Conservation (phyloP, 1,140 invertebrate species). For the Caenorhabditis tropicalis region DNA sequence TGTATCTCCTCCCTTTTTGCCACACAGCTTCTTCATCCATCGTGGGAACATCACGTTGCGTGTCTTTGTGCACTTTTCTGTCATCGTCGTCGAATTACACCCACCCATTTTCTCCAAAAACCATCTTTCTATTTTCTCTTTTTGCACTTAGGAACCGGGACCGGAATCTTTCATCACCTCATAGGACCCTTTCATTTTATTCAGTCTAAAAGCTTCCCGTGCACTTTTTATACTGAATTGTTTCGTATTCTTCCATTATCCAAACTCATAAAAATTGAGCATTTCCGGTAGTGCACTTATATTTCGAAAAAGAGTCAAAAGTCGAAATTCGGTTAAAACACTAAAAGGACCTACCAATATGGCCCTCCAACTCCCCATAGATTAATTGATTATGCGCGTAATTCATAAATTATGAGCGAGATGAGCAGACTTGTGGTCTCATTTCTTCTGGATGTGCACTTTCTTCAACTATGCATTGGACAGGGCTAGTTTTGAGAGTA, state of each 20-base stretch:
- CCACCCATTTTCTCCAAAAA: neutral
- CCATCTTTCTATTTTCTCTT: neutral
- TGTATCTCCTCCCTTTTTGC: neutral
- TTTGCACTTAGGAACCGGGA: neutral
- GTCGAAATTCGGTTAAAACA: neutral
- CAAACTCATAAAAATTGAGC: slow-evolving; percentile 7
- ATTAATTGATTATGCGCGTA: slow-evolving; percentile 33
- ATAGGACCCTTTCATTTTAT: neutral
- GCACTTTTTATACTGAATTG: neutral
- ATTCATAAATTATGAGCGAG: slow-evolving; percentile 29
- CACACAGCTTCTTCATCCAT: slow-evolving; percentile 28
- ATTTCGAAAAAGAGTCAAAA: slow-evolving; percentile 22
- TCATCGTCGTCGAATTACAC: slow-evolving; percentile 31
- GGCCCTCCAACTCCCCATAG: neutral
- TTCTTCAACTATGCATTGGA: slow-evolving; percentile 30
- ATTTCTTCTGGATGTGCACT: slow-evolving; percentile 21
- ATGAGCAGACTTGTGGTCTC: neutral
- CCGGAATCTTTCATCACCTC: neutral
- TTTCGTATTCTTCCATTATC: neutral
- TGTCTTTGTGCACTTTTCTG: slow-evolving; percentile 34
- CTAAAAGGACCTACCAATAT: slow-evolving; percentile 27
- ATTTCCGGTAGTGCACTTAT: slow-evolving; percentile 8
- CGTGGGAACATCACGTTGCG: slow-evolving; percentile 32
- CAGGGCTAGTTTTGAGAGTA: neutral
- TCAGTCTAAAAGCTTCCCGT: slow-evolving; percentile 13